Conservation (phyloP, 2,113 vertebrate species). For the Triplophysa rosa region DNA sequence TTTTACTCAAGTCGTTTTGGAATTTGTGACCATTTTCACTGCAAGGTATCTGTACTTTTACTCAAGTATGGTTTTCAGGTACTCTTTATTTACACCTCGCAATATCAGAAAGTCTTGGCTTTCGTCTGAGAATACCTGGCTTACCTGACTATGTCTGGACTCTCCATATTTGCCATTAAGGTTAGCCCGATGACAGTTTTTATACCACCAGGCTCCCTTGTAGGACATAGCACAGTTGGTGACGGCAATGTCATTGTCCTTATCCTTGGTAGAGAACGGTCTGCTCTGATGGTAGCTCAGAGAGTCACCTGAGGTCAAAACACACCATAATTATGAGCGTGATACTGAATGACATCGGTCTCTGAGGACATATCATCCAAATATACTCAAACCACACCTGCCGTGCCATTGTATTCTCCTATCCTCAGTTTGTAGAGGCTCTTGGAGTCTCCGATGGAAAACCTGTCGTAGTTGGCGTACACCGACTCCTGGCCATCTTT, state of each 20-base stretch:
- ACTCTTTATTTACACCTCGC: too few species aligned
- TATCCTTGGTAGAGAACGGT: conserved; percentile 96
- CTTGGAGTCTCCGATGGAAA: conserved; percentile 84
- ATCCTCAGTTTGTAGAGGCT: conserved; percentile 92
- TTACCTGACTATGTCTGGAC: conserved; percentile 96
- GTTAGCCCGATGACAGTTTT: conserved; percentile 98
- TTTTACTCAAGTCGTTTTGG: too few species aligned
- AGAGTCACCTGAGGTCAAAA: conserved; percentile 84
- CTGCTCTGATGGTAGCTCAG: conserved; percentile 97
- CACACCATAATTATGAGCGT: background rate
- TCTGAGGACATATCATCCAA: background rate
- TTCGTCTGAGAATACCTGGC: background rate
- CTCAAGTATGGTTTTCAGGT: too few species aligned
- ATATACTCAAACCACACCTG: conserved; percentile 74
- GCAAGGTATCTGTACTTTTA: too few species aligned
- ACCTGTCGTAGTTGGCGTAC: conserved; percentile 89
- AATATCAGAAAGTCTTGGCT: background rate
- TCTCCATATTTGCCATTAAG: conserved; percentile 98
- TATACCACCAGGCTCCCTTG: conserved; percentile 99
- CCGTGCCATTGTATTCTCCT: conserved; percentile 92
- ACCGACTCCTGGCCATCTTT: conserved; percentile 86
- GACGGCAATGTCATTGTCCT: conserved; percentile 95
- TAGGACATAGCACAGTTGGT: conserved; percentile 98
- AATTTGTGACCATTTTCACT: too few species aligned
- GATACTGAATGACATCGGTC: background rate